A percentile compares a stretch with the other conserved stretches of the same genome.
phyloP scores from a whole-genome alignment of 1,140 invertebrate species.

The Cyclina sinensis region DNA sequence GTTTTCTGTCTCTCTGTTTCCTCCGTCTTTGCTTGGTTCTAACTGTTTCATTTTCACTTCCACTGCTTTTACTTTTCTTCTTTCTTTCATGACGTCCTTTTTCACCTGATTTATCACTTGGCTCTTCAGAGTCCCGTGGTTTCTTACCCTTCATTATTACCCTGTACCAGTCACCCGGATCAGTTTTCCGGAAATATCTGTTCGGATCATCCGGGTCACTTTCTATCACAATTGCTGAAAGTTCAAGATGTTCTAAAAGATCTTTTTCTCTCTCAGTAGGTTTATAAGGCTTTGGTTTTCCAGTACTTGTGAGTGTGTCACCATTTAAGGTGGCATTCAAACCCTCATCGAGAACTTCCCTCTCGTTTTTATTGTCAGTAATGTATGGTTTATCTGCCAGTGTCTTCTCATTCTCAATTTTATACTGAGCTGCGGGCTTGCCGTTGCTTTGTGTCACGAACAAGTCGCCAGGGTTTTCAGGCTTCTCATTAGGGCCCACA shows the following conservation, averaged over 20 bases:
- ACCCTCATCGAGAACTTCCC: neutral
- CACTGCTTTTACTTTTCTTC: conserved; percentile 16
- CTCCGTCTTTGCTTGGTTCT: neutral
- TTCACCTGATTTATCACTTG: neutral
- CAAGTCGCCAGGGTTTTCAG: neutral
- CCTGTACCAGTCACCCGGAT: conserved; percentile 58
- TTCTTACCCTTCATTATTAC: conserved; percentile 58
- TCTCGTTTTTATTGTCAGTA: neutral
- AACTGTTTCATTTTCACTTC: neutral
- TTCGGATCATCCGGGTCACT: conserved; percentile 48
- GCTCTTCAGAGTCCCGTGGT: neutral
- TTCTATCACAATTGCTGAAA: conserved; percentile 54
- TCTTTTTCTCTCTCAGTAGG: conserved; percentile 52
- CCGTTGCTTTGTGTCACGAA: neutral
- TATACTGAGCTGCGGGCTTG: neutral
- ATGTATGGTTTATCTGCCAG: neutral
- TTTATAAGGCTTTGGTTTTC: conserved; percentile 39
- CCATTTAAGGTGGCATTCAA: neutral
- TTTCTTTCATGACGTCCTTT: conserved; percentile 9
- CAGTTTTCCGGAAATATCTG: conserved; percentile 53
- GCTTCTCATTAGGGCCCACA: neutral
- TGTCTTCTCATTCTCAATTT: conserved; percentile 8
- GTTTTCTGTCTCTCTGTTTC: neutral
- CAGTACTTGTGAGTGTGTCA: neutral
- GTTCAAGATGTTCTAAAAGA: conserved; percentile 40